Evolutionary conservation across 1,140 invertebrate species (phyloP), one percentile per base, ranked within the genome.

Genomic region (Drosophila pandora): DNA sequence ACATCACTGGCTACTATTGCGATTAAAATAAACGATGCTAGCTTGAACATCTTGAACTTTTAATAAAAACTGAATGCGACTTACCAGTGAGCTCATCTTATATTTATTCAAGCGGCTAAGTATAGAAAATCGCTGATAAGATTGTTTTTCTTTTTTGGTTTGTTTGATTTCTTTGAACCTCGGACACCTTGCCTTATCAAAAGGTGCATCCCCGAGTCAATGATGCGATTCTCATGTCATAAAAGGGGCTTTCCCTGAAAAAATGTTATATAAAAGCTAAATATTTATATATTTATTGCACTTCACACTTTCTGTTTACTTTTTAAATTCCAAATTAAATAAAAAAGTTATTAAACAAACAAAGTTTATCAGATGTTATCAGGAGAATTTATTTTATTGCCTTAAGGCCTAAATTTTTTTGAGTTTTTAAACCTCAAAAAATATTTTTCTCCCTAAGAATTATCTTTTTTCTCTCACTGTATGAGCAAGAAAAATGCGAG

Each of bases 401-500:
- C 7, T 2, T 4, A 28, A 28, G 25, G 5, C 7, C 6, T n/a
- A 37, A 1, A 3, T 2, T 37, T 1, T 37, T 37, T 1, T 7
- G 12, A 1, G 12, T 37, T 10, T 37, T 10, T 37, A 37, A 28
- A 6, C 25, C 25, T 1, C 7, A 6, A 28, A 28, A 5, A 28
- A 1, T 28, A 7, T 28, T 28, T 1, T 28, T 6, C 6, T 6
- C 5, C 34, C 34, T 17, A 17, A 17, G 17, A 17, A 17, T 17
- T 17, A 17, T 39, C 10, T 7, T 1, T 32, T 23, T 17, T 39
- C 5, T 22, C 32, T 21, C 48, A 63, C 47, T 67, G 63, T 13
- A 52, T 5, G 4, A 21, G 2, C 13, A 25, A 32, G n/a, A 39
- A 55, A 43, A 56, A 69, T 63, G 67, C 69, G 67, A 43, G 32